phyloP scores from a whole-genome alignment of 2,797 vertebrate genomes.

The Hozukius guyotensis region DNA sequence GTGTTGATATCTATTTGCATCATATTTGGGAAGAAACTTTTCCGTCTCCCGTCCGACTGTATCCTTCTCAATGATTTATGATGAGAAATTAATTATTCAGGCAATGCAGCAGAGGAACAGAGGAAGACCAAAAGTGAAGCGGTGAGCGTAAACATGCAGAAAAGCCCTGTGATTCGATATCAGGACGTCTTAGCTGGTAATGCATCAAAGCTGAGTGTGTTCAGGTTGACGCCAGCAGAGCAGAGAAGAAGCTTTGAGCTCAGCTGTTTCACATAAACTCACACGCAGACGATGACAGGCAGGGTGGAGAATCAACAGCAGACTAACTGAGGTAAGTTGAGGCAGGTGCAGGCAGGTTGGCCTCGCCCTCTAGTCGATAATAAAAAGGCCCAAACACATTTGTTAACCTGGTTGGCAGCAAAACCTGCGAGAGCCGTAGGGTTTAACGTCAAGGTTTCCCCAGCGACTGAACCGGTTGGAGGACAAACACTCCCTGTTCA shows the following conservation, averaged over 20 bases:
- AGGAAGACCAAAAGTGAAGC: constrained; percentile 50
- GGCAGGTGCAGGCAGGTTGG: background rate
- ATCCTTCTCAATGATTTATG: constrained; percentile 79
- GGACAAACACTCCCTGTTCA: background rate
- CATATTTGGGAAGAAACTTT: constrained; percentile 63
- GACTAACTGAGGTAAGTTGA: background rate
- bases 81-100: constrained; percentile 80
- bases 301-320: background rate
- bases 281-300: background rate
- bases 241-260: background rate
- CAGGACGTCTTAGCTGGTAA: constrained; percentile 32
- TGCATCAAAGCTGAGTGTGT: background rate
- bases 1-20: constrained; percentile 11
- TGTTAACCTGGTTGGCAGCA: background rate
- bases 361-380: background rate
- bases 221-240: background rate
- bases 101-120: constrained; percentile 61
- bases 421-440: background rate
- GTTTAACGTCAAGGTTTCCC: background rate
- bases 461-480: background rate
- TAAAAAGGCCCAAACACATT: background rate
- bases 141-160: constrained; percentile 40
- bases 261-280: constrained; percentile 2
- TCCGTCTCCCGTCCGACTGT: constrained; percentile 43
- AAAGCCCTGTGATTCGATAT: constrained; percentile 44